Conservation (phyloP, 1,140 invertebrate species). For the Cyrtorhinus lividipennis region DNA sequence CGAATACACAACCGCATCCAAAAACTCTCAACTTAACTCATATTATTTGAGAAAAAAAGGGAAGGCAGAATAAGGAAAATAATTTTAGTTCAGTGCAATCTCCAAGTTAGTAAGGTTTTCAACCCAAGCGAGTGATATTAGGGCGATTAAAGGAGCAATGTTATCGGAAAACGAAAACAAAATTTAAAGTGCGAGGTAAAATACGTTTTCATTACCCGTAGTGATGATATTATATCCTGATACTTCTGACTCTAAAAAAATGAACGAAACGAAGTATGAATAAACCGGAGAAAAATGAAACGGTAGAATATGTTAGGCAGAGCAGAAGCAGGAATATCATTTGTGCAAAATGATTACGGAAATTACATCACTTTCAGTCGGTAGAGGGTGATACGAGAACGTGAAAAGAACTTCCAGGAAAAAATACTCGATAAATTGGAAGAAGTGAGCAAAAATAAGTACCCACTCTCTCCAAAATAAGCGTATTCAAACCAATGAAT, state of each 20-base stretch:
- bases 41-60: neutral
- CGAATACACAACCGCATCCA: neutral
- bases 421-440: too few species aligned
- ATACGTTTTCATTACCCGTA: slow-evolving; percentile 3
- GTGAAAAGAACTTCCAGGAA: neutral
- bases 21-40: too few species aligned
- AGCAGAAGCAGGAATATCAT: neutral
- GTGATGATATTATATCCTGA: slow-evolving; percentile 8
- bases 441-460: too few species aligned
- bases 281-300: neutral
- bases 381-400: neutral
- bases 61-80: neutral
- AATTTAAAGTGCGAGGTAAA: neutral
- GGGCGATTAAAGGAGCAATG: neutral
- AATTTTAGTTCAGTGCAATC: neutral
- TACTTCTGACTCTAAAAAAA: slow-evolving; percentile 9
- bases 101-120: neutral
- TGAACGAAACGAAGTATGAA: slow-evolving; percentile 1
- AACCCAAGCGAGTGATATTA: neutral
- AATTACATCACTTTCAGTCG: too few species aligned
- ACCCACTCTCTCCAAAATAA: too few species aligned
- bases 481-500: too few species aligned
- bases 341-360: neutral
- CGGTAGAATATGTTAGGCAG: neutral
- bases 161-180: neutral